Evolutionary conservation across 2,797 vertebrate genomes (phyloP), one percentile per base, ranked within the genome.

Genomic region (Melanogrammus aeglefinus): DNA sequence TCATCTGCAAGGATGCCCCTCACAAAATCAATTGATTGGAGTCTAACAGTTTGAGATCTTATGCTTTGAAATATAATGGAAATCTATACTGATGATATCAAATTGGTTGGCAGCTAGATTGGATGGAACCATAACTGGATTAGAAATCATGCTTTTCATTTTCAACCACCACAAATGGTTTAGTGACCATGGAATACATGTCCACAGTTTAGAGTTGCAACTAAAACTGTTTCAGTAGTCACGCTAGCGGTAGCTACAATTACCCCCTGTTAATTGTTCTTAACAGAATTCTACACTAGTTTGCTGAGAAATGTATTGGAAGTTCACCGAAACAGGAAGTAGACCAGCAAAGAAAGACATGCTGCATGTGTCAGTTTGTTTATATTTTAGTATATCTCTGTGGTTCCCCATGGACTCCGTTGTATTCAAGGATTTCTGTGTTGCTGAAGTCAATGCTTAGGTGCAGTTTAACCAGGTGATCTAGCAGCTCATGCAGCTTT

Each of bases 21-120:
- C 27, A 10, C 9, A 66, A 27, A 66, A 66, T 66, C 63, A 27
- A 66, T 66, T 66, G 63, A 66, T 66, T n/a, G 63, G 9, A 66
- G 63, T 27, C n/a, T 24, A 66, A 66, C 63, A 27, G 63, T 66
- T 66, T 66, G 63, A 66, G 63, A 66, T 66, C 63, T 66, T 66
- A 8, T 66, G 63, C 63, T 18, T 21, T 75, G 39, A 33, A 18
- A 33, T n/a, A 2, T 8, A 75, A 85, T 78, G 86, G 73, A 87
- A 86, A 80, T 78, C 47, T 36, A 66, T 80, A 77, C 75, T 85
- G 85, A 81, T 89, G 83, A 81, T 74, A 69, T 80, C 84, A 87
- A 82, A 66, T 66, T 66, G 63, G 63, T 66, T 66, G 63, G 24
- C 24, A 27, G 63, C 63, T 66, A 66, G 24, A 66, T 66, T 63